Conservation (phyloP, 2,797 vertebrate species). For the Diceros bicornis region DNA sequence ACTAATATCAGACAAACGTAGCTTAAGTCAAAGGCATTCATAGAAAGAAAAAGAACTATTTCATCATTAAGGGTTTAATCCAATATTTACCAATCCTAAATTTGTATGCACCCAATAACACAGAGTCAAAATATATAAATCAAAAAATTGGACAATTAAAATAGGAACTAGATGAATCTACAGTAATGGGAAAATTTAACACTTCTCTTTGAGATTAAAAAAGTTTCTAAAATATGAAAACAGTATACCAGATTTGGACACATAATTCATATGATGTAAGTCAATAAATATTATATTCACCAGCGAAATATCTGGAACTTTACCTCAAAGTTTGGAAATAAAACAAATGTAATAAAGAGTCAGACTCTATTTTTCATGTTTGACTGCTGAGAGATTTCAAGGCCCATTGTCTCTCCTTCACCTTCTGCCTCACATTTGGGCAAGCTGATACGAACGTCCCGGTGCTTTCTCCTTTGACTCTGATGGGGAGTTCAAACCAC, state of each 20-base stretch:
- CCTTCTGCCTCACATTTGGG: background rate
- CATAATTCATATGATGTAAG: background rate
- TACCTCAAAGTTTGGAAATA: background rate
- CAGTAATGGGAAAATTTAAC: background rate
- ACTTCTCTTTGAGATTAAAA: background rate
- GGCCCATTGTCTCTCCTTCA: background rate
- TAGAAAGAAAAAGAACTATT: background rate
- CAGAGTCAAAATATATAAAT: background rate
- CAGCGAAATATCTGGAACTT: background rate
- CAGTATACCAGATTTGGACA: background rate
- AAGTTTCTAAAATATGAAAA: background rate
- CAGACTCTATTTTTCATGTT: background rate
- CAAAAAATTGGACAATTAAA: background rate
- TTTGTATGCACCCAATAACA: background rate
- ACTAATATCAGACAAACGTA: background rate
- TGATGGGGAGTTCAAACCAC: background rate
- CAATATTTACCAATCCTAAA: background rate
- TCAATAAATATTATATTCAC: background rate
- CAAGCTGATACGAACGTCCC: background rate
- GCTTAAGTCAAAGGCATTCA: background rate
- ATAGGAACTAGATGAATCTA: background rate
- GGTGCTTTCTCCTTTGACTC: background rate
- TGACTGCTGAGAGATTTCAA: background rate
- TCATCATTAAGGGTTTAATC: background rate
- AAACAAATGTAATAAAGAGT: background rate